Evolutionary conservation across 35 echinoderm and acorn worm species (phyloP), one percentile per base, ranked within the genome.

Genomic region (Ophiothrix spiculata): DNA sequence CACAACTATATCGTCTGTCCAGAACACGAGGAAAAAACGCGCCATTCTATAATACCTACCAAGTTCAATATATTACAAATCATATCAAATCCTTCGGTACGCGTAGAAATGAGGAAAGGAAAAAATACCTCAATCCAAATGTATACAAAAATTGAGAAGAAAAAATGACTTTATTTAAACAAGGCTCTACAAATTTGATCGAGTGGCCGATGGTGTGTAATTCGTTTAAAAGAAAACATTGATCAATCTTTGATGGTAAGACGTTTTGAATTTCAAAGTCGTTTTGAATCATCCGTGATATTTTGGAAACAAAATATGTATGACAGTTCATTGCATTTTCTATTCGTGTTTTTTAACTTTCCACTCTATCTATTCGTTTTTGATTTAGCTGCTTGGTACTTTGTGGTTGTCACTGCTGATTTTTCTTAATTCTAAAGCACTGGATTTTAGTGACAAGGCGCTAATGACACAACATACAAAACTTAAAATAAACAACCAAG

Each of bases 91-190:
- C 60, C 60, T 15, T n/a, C n/a, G n/a, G n/a, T n/a, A 69, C 60
- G 60, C 60, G 60, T 25, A n/a, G 29, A 69, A 54, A 54, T 54
- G 45, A 54, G 45, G 21, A 69, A 69, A 69, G 17, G 60, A 69
- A 28, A 69, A 25, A 12, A 25, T 25, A 25, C 60, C 60, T 6
- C 16, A 69, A n/a, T n/a, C 60, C 4, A 12, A 69, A 25, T 69
- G 60, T 25, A 69, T 15, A 69, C 17, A n/a, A 69, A 69, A 28
- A 69, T 8, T 11, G 45, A 69, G 25, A 69, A 69, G 29, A 69
- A 69, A 69, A 69, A 69, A 69, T 69, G 60, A 69, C 60, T 25
- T 69, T 49, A 69, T 69, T 69, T 69, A 69, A 69, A 69, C 60
- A 69, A n/a, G 60, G 60, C 60, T 69, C 29, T 69, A 69, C 29